Evolutionary conservation across 1,140 invertebrate genomes (phyloP).

Genomic region (Mylabris phalerata): DNA sequence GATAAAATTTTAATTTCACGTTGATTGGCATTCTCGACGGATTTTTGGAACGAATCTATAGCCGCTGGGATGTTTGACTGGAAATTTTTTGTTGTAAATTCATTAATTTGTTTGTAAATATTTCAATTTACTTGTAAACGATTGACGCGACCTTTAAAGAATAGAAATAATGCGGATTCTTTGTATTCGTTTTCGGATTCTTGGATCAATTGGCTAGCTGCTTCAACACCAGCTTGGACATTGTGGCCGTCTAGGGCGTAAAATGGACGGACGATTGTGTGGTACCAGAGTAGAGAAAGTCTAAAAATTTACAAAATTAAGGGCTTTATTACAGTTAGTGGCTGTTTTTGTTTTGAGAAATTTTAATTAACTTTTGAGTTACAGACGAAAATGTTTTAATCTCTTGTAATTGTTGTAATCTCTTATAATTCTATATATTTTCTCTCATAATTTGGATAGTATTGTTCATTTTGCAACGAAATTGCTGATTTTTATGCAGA

Average conservation of each 20-base stretch:
- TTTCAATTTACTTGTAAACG: slow-evolving; percentile 51
- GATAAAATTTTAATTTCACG: slow-evolving; percentile 61
- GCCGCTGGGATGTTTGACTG: slow-evolving; percentile 57
- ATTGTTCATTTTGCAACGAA: too few relatives aligned
- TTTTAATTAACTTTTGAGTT: neutral
- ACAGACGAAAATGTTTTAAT: neutral
- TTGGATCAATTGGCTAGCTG: slow-evolving; percentile 53
- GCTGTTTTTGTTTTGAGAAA: too few relatives aligned
- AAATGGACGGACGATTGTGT: slow-evolving; percentile 65
- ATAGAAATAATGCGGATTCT: slow-evolving; percentile 62
- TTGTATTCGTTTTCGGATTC: slow-evolving; percentile 54
- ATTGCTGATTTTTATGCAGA: too few relatives aligned
- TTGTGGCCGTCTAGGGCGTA: slow-evolving; percentile 61
- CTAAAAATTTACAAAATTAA: slow-evolving; percentile 37
- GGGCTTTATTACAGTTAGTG: too few relatives aligned
- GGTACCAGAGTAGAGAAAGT: slow-evolving; percentile 65
- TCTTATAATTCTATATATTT: too few relatives aligned
- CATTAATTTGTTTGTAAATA: neutral
- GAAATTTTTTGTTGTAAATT: slow-evolving; percentile 23
- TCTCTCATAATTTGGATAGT: too few relatives aligned
- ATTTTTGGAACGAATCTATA: slow-evolving; percentile 52
- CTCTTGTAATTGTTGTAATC: neutral
- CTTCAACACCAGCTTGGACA: slow-evolving; percentile 52
- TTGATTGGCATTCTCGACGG: slow-evolving; percentile 54
- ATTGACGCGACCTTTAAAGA: slow-evolving; percentile 60